Percentiles rank a stretch among this genome's conserved stretches.
Evolutionary conservation across 1,140 invertebrate genomes (phyloP).

Genomic region (Mylabris phalerata): DNA sequence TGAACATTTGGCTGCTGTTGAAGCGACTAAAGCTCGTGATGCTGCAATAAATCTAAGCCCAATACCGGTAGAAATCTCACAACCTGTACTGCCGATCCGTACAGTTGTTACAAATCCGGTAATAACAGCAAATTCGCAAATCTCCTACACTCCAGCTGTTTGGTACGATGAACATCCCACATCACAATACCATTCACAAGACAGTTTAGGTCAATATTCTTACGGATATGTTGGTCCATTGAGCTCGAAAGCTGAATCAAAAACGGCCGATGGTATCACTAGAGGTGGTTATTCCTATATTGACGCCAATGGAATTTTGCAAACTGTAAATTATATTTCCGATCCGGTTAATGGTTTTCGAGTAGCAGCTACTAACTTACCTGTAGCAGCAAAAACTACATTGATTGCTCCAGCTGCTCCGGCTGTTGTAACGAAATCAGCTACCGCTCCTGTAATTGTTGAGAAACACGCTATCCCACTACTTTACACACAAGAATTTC

Average conservation of each 20-base stretch:
- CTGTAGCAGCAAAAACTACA: constrained; percentile 35
- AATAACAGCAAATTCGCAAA: constrained; percentile 4
- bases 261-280: constrained; percentile 57
- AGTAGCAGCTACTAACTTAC: constrained; percentile 56
- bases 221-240: constrained; percentile 62
- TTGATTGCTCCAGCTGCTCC: constrained; percentile 1
- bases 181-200: constrained; percentile 50
- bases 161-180: too few species aligned
- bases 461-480: constrained; percentile 1
- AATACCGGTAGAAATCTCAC: constrained; percentile 14
- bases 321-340: constrained; percentile 59
- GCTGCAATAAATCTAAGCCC: constrained; percentile 26
- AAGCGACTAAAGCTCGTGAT: constrained; percentile 23
- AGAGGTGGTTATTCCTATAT: constrained; percentile 64
- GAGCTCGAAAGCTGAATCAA: constrained; percentile 58
- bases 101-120: constrained; percentile 7
- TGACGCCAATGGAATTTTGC: constrained; percentile 59
- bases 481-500: constrained; percentile 17
- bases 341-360: constrained; percentile 60
- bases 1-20: constrained; percentile 36
- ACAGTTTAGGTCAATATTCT: constrained; percentile 54
- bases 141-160: constrained; percentile 25
- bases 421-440: background rate
- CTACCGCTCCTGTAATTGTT: background rate
- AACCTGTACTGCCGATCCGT: constrained; percentile 26